phyloP scores from a whole-genome alignment of 2,888 invertebrate genomes.

The Argyresthia goedartella region DNA sequence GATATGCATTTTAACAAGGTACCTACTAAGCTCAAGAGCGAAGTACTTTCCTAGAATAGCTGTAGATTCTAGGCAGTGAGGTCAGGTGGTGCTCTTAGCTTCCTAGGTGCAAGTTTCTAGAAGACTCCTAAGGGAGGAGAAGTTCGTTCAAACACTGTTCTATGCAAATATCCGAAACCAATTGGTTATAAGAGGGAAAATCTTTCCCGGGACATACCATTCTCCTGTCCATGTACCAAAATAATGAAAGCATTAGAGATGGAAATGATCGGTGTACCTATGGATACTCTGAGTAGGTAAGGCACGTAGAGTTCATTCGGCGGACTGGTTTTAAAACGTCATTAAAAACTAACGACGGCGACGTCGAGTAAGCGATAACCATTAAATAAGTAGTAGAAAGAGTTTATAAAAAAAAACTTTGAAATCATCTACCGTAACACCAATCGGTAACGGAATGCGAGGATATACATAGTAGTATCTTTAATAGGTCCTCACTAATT shows the following conservation, averaged over 20 bases:
- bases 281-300: background rate
- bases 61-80: background rate
- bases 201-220: too few relatives aligned
- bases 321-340: background rate
- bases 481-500: too few relatives aligned
- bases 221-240: too few relatives aligned
- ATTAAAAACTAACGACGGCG: constrained; percentile 1
- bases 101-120: constrained; percentile 20
- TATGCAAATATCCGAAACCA: too few relatives aligned
- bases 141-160: too few relatives aligned
- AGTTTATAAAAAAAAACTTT: background rate
- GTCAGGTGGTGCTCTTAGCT: constrained; percentile 16
- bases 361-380: background rate
- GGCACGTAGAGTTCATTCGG: background rate
- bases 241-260: too few relatives aligned
- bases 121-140: constrained; percentile 20
- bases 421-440: too few relatives aligned
- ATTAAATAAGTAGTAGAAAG: background rate
- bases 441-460: too few relatives aligned
- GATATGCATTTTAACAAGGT: constrained; percentile 4
- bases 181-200: too few relatives aligned
- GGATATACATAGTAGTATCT: too few relatives aligned
- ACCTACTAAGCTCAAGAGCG: background rate
- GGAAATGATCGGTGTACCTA: background rate
- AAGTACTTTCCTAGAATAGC: background rate